phyloP scores from a whole-genome alignment of 2,113 vertebrate genomes.

The Festucalex cinctus region DNA sequence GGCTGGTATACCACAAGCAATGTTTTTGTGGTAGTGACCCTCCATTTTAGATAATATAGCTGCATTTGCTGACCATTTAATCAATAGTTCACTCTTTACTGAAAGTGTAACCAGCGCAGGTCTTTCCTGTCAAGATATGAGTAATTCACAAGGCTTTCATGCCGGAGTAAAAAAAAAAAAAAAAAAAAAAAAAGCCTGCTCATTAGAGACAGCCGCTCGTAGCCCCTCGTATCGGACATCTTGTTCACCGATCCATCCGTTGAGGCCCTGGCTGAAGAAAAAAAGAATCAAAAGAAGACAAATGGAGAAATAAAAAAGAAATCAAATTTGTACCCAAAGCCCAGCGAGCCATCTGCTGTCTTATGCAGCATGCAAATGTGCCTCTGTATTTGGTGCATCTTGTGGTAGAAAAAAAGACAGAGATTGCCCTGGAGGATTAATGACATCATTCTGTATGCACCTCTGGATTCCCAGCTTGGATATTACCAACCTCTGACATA shows the following conservation, averaged over 20 bases:
- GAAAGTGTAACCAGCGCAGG: conserved; percentile 21
- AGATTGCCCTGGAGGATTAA: conserved; percentile 98
- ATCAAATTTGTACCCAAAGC: conserved; percentile 93
- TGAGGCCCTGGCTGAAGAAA: background rate
- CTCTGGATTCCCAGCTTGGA: conserved; percentile 80
- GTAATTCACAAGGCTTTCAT: conserved; percentile 14
- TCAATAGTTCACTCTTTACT: conserved; percentile 39
- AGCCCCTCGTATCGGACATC: background rate
- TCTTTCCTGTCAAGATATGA: background rate
- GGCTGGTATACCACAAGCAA: no score
- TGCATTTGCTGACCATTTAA: conserved; percentile 13
- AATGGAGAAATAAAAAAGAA: conserved; percentile 56
- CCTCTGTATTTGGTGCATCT: conserved; percentile 62
- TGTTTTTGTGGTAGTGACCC: conserved; percentile 2
- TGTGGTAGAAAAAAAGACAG: conserved; percentile 66
- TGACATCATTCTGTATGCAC: conserved; percentile 98
- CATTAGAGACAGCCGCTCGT: conserved; percentile 2
- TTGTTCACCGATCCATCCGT: background rate
- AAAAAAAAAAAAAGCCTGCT: background rate
- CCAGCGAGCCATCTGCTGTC: conserved; percentile 89
- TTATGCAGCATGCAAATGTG: conserved; percentile 97
- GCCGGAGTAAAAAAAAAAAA: background rate
- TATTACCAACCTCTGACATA: conserved; percentile 99
- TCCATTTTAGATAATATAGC: conserved; percentile 13
- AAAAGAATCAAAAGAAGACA: conserved; percentile 1